Base-by-base conservation (phyloP, 2,797 vertebrate species). In the Caiman crocodilus region DNA sequence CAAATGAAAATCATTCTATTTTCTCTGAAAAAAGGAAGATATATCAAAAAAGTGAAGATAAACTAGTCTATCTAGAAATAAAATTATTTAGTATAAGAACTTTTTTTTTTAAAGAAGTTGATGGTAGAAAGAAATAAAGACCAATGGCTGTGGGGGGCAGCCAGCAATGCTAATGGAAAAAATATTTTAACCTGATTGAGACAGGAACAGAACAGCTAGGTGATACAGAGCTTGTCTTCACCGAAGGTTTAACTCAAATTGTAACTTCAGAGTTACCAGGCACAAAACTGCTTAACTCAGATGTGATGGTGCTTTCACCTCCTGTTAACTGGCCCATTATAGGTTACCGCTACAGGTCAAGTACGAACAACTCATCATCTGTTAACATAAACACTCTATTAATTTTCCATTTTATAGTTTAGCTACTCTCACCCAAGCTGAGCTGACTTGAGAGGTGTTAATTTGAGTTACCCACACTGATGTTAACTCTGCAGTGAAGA, bases 401-500 rank as follows among this genome's bases (percentile, higher is more conserved):
- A 23, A 88, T 59, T 90, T 83, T 69, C 69, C 57, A 78, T 79
- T 89, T 93, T 94, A 83, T 3, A 6, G 88, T 21, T 82, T 90
- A 82, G 84, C 90, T 87, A 26, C 76, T 92, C 90, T 93, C 56
- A 12, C 86, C 89, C 61, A 58, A 67, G 56, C 80, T 76, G 57
- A 67, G n/a, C 64, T 30, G 30, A 67, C 16, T 32, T 67, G 88
- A 42, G 28, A 67, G 42, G 84, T 92, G 89, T 84, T 82, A 93
- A 89, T 92, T 94, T 85, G 75, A 76, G 82, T 80, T 91, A 84
- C 60, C 81, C 21, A 32, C 80, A 35, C 77, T 88, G 84, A 69
- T 50, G 21, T 94, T 80, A 92, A 78, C 79, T 93, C 78, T 92
- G 90, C 87, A 94, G 78, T 71, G 92, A 60, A 67, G 18, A 67